phyloP scores from a whole-genome alignment of 1,140 invertebrate genomes.

The Drosophila lacteicornis region DNA sequence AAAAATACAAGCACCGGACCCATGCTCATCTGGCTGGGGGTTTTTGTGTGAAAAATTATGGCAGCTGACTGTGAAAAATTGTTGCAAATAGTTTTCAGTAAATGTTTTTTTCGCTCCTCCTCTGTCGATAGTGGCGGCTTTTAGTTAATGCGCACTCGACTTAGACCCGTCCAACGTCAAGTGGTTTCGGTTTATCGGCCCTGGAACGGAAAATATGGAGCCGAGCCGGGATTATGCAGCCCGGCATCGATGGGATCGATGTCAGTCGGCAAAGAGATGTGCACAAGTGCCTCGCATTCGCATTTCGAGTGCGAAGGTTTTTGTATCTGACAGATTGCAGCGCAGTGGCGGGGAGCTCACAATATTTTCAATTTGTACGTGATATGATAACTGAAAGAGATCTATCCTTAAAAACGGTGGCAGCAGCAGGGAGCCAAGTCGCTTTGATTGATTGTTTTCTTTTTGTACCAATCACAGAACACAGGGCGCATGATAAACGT shows the following conservation, averaged over 20 bases:
- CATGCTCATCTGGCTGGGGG: conserved; percentile 46
- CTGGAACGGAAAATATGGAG: conserved; percentile 19
- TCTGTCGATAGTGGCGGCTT: conserved; percentile 68
- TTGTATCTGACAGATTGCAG: conserved; percentile 52
- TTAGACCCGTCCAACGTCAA: conserved; percentile 49
- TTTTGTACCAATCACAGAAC: conserved; percentile 11
- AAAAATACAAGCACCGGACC: conserved; percentile 43
- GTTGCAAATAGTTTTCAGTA: conserved; percentile 81
- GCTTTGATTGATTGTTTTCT: conserved; percentile 42
- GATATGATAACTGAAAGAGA: conserved; percentile 55
- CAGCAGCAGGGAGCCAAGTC: conserved; percentile 23
- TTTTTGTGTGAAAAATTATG: conserved; percentile 79
- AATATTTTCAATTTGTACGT: conserved; percentile 68
- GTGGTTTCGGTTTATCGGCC: conserved; percentile 48
- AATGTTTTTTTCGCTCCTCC: conserved; percentile 64
- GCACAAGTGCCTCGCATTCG: conserved; percentile 57
- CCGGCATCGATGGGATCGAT: conserved; percentile 68
- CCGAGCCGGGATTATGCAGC: conserved; percentile 39
- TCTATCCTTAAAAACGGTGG: conserved; percentile 29
- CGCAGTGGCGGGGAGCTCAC: conserved; percentile 15
- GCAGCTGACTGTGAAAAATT: conserved; percentile 82
- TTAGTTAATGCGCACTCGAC: conserved; percentile 69
- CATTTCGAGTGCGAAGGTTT: conserved; percentile 40
- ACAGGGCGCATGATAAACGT: conserved; percentile 20
- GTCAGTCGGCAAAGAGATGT: conserved; percentile 54